Base-by-base conservation (phyloP, 2,888 invertebrate genomes). In the Perdita meconis region DNA sequence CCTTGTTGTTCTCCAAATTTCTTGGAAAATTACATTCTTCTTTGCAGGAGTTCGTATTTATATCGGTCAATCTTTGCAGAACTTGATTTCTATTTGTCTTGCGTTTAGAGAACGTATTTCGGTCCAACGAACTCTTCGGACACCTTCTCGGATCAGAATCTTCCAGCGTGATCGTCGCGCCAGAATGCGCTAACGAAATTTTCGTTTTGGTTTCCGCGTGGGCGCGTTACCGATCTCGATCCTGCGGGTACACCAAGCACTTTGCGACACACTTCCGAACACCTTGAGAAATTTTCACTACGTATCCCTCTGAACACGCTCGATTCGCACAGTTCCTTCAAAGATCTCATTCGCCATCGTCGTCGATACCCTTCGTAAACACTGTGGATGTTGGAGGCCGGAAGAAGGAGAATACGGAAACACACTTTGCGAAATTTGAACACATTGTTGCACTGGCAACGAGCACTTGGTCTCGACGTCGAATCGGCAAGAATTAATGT, bases 211-310 rank as follows among this genome's bases (percentile, higher is more conserved):
- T 66, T 66, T 69, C 70, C 65, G 63, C 73, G 50, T 63, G 77
- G 66, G 34, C 34, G 71, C 53, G 38, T 51, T 50, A 55, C 57
- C 70, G 71, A 59, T 47, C 76, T 76, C 30, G 70, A 76, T 65
- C 50, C 57, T 38, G 59, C 34, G 36, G 55, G 59, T 44, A 50
- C 80, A 74, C 53, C 61, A 73, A 47, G 60, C 83, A 83, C 83
- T 83, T 56, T 68, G 44, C 78, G 60, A 67, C 30, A 60, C 83
- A 83, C 83, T 83, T 70, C 68, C 55, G 65, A 80, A 68, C 81
- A 82, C 83, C 47, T 24, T 47, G 55, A 47, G 61, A 71, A 64
- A 42, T 55, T 69, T 53, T 67, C 74, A 59, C 76, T 42, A 40
- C 57, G 47, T n/a, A n/a, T 30, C 24, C 19, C 26, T 66, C 36